Evolutionary conservation across 2,113 vertebrate genomes (phyloP), one percentile per base, ranked within the genome.

Genomic region (Eclectus roratus): DNA sequence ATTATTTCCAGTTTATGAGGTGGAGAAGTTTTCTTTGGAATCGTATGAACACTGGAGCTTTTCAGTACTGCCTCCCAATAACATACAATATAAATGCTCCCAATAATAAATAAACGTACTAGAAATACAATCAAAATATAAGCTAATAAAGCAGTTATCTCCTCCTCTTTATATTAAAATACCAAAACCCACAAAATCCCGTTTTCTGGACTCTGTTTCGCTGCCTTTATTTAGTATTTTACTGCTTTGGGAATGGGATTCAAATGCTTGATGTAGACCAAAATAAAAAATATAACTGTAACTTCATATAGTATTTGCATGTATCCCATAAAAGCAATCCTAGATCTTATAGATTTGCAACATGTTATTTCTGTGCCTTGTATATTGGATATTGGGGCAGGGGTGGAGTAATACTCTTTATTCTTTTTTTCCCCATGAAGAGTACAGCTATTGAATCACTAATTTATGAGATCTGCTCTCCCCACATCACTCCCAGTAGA

Each of bases 91-190:
- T 58, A 76, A 77, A 70, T 68, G 43, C 7, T 91, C 49, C 41
- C 3, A 10, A 49, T 76, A 85, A 53, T 71, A 90, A 87, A 76
- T 35, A 64, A 81, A 78, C 27, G 47, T 24, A 46, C 21, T 41
- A 64, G 71, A 89, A 94, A 79, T 79, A 85, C 73, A 71, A 85
- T 50, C 3, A 53, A 76, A 92, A 89, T 69, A 43, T 33, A 76
- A 80, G 17, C 28, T 80, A 49, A 63, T 77, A 91, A 70, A 77
- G 60, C 58, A 91, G 35, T 68, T 85, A 24, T 83, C 55, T 37
- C 24, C 21, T 82, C 49, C 37, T 80, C 66, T 84, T 78, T 87
- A 86, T 77, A 77, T 88, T 84, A 53, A 82, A 96, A 96, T 73
- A 23, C 4, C n/a, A 21, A 86, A 53, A 3, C 6, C 69, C 77